phyloP scores from a whole-genome alignment of 1,140 invertebrate species.

The Phortica variegata region DNA sequence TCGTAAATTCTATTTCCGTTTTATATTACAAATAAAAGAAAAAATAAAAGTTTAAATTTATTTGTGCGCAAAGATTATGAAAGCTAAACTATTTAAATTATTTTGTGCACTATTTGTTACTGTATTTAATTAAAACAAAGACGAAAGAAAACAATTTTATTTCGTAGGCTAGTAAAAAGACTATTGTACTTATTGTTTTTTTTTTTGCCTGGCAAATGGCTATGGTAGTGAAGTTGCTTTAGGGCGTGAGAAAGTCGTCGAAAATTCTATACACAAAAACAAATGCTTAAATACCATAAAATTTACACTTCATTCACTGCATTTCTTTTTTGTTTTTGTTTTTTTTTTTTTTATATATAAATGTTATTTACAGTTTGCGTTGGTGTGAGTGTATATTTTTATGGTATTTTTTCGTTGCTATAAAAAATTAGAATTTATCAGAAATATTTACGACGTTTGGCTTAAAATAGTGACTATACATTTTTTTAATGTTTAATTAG shows the following conservation, averaged over 20 bases:
- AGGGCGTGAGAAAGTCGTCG: conserved; percentile 8
- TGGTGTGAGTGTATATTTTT: conserved; percentile 21
- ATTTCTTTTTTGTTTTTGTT: conserved; percentile 40
- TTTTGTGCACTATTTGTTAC: conserved; percentile 26
- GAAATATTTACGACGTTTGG: conserved; percentile 29
- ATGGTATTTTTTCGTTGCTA: conserved; percentile 33
- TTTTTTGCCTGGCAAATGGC: conserved; percentile 32
- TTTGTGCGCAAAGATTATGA: conserved; percentile 35
- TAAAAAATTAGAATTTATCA: conserved; percentile 9
- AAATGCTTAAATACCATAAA: conserved; percentile 37
- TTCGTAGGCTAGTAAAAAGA: too few species aligned
- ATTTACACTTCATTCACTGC: conserved; percentile 10
- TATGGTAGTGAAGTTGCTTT: conserved; percentile 9
- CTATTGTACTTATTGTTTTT: not conserved
- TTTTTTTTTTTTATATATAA: conserved; percentile 15
- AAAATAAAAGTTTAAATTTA: conserved; percentile 41
- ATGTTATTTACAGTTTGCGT: conserved; percentile 6
- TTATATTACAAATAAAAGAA: conserved; percentile 17
- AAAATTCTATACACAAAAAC: conserved; percentile 44
- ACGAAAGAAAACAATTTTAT: conserved; percentile 44
- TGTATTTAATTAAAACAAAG: conserved; percentile 2
- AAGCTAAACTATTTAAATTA: conserved; percentile 9
- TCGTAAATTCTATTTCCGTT: too few species aligned
- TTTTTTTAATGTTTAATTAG: conserved; percentile 52
- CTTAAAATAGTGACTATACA: conserved; percentile 58